These are phyloP conservation scores for Microcebus murinus DNA, from an alignment of 2,113 vertebrate genomes.

Conservation along the genomic window DNA sequence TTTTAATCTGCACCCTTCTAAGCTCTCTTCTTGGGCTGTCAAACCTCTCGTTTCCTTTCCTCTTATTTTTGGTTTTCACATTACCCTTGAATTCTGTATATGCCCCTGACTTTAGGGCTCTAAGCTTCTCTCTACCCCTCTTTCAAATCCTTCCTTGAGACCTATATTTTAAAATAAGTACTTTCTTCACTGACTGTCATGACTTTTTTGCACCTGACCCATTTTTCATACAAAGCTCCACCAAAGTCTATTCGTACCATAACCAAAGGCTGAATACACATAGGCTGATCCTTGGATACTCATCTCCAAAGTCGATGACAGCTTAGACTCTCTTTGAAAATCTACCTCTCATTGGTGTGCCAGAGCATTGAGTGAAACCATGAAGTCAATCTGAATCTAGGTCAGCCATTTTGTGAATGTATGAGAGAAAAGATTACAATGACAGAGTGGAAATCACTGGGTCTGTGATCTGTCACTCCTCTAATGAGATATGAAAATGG, in stretches of 20 bases:
- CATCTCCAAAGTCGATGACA: constrained; percentile 34
- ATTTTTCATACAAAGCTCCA: constrained; percentile 40
- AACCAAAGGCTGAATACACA: not conserved
- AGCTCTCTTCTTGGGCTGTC: not conserved
- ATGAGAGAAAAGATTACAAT: not conserved
- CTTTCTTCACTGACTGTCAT: not conserved
- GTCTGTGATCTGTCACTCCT: not conserved
- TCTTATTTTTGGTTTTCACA: not conserved
- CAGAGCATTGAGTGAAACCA: not conserved
- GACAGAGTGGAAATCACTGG: not conserved
- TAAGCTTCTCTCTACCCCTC: not conserved
- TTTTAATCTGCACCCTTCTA: constrained; percentile 31
- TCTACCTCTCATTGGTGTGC: constrained; percentile 22
- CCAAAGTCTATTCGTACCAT: not conserved
- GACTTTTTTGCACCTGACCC: not conserved
- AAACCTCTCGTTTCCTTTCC: constrained; percentile 37
- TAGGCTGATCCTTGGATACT: not conserved
- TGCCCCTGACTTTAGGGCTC: not conserved
- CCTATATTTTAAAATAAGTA: constrained; percentile 17
- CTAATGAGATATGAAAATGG: not conserved
- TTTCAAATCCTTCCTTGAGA: constrained; percentile 41
- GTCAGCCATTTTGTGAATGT: constrained; percentile 54
- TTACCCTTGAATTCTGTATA: not conserved
- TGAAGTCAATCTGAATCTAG: constrained; percentile 23
- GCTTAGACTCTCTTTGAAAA: constrained; percentile 68